phyloP scores from a whole-genome alignment of 2,797 vertebrate species.

The Enteromius mattozi region DNA sequence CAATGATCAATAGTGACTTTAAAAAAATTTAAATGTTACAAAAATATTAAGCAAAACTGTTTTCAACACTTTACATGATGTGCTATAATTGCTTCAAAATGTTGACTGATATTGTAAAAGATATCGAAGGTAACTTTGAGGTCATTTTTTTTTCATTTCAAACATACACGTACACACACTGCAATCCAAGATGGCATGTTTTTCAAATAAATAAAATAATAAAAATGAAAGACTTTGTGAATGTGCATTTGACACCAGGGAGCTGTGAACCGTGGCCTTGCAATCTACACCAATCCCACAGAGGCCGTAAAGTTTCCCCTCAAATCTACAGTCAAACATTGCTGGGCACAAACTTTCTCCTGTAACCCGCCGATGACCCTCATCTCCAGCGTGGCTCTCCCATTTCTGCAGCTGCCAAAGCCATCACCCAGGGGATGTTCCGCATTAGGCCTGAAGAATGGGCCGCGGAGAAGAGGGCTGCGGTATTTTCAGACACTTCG shows the following conservation, averaged over 20 bases:
- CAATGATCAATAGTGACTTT: background rate
- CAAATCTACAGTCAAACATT: conserved; percentile 64
- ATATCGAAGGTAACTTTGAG: background rate
- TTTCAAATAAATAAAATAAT: conserved; percentile 28
- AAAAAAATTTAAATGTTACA: background rate
- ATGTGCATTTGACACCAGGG: conserved; percentile 29
- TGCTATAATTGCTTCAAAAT: background rate
- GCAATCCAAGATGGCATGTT: background rate
- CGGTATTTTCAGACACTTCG: conserved; percentile 80
- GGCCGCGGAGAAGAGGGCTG: conserved; percentile 78
- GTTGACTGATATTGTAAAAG: no score
- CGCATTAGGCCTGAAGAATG: conserved; percentile 83
- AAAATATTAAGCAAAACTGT: background rate
- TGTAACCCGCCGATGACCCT: conserved; percentile 80
- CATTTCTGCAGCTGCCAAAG: conserved; percentile 84
- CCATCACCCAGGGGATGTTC: conserved; percentile 85
- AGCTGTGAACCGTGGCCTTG: conserved; percentile 25
- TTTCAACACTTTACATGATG: background rate
- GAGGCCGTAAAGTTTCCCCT: conserved; percentile 42
- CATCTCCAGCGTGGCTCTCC: conserved; percentile 82
- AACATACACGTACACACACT: background rate
- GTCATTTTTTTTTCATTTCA: background rate
- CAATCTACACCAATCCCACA: conserved; percentile 27
- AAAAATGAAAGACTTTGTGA: conserved; percentile 23
- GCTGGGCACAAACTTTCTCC: conserved; percentile 75